Base-by-base conservation (phyloP, 1,140 invertebrate genomes). In the Phymorhynchus buccinoides region DNA sequence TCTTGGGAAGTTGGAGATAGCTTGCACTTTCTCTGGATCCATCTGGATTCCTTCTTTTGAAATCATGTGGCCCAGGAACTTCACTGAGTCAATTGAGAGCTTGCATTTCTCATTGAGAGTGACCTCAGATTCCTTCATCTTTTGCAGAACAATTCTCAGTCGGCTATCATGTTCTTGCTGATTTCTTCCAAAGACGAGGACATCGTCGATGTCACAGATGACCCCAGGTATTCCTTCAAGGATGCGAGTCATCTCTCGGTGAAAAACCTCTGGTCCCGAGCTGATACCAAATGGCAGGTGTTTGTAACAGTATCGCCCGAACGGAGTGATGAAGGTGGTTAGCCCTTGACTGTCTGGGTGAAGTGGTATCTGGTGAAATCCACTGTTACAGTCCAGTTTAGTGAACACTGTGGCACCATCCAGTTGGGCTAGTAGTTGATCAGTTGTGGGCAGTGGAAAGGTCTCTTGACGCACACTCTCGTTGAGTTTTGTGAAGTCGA, bases 111-210 rank as follows among this genome's bases (percentile, higher is more conserved):
- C 75, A 44, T 3, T 78, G 9, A 78, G 75, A 35, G 75, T 78
- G 42, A 78, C 37, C 9, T 35, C 75, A 32, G 37, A n/a, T n/a
- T n/a, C 42, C 22, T 39, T 32, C 32, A n/a, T 22, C 75, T 0
- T 78, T 18, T 78, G 18, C n/a, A 78, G 75, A 7, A 78, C 75
- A 7, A 22, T 7, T 39, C 42, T 22, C 37, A 42, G 75, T 41
- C 9, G 75, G 6, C 35, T 37, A 9, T 78, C 75, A 78, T 78
- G 75, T 35, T 78, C 75, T 41, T 78, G 42, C n/a, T 78, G 75
- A 78, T 37, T 35, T 41, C 32, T 39, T 44, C 75, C 75, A 78
- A 0, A 35, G 37, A 78, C 32, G 9, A 78, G 42, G 16, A 78
- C 42, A 32, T 78, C 75, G 32, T 78, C 75, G 22, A 78, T 78